phyloP scores from a whole-genome alignment of 2,797 vertebrate species.

The Pteronotus mesoamericanus region DNA sequence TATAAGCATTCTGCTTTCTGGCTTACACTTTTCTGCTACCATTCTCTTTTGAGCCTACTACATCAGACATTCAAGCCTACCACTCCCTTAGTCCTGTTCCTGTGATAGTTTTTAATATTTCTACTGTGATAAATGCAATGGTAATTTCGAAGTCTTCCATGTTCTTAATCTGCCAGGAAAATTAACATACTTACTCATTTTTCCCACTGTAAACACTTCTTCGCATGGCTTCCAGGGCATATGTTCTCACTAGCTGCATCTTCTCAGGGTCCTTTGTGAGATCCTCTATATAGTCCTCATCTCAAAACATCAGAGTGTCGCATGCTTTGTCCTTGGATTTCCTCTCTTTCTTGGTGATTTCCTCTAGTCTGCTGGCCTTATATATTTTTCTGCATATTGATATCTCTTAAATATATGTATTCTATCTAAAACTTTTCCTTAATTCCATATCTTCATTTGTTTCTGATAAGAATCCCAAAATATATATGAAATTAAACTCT shows the following conservation, averaged over 20 bases:
- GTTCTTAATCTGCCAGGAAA: background rate
- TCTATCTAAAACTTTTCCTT: background rate
- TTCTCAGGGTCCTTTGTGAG: background rate
- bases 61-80: background rate
- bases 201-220: background rate
- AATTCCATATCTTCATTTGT: background rate
- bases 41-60: background rate
- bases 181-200: background rate
- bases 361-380: background rate
- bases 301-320: background rate
- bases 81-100: background rate
- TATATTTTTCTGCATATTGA: background rate
- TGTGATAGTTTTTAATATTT: background rate
- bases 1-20: background rate
- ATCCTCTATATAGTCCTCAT: background rate
- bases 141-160: background rate
- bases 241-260: background rate
- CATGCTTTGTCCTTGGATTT: background rate
- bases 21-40: background rate
- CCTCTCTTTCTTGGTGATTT: background rate
- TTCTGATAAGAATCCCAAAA: background rate
- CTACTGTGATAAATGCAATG: background rate
- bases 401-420: background rate
- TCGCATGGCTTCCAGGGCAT: background rate
- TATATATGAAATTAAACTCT: background rate